These are phyloP conservation scores for cattle (Bos taurus) DNA, from an alignment of 2,113 vertebrate genomes.

Conservation along the genomic window ARS-UCD2.0 NC_037357.1:62636501-62637000, in stretches of 20 bases:
- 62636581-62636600: too few species aligned
- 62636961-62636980: neutral
- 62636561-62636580: too few species aligned
- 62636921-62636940: neutral
- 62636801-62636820: neutral
- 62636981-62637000: neutral
- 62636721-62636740: too few species aligned
- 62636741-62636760: neutral
- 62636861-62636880: neutral
- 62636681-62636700: too few species aligned
- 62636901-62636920: neutral
- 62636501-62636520: too few species aligned
- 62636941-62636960: neutral
- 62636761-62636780: neutral
- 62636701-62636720: too few species aligned
- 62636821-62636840: neutral
- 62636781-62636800: neutral
- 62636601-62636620: too few species aligned
- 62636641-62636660: too few species aligned
- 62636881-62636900: neutral
- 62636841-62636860: neutral
- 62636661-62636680: too few species aligned
- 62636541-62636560: too few species aligned
- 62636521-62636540: too few species aligned
- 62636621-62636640: too few species aligned